Evolutionary conservation across 2,113 vertebrate species (phyloP), one percentile per base, ranked within the genome.

Genomic region (Toxostoma redivivum): DNA sequence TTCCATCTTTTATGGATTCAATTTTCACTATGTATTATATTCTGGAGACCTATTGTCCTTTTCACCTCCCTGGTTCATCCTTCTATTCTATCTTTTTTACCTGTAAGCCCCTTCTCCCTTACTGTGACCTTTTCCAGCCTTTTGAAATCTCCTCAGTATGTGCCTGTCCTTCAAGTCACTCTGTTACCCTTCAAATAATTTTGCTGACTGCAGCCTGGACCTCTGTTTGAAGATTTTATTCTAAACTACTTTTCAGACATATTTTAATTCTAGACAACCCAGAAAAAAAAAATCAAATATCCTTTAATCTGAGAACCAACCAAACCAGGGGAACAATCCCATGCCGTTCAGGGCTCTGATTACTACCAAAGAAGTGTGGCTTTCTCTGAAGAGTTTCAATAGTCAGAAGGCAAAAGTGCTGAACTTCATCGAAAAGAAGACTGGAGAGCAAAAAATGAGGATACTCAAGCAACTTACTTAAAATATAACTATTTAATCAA

Each of bases 1-100:
- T 94, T 96, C 91, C 81, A 92, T 88, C 94, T 91, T 88, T 94
- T 92, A 90, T 50, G 45, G 79, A 95, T 94, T 96, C 89, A 86
- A 18, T 90, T 92, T 88, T 88, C 82, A 66, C 42, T 72, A 37
- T 62, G 48, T 76, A 82, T 95, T 91, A 47, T 73, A 95, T 95
- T 95, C 95, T 67, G 51, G 57, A 94, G 94, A 92, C 79, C 76
- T 93, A 95, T 95, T 94, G 86, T 94, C 90, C 90, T 93, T 77
- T 94, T 95, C 81, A 95, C 93, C 81, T 94, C 45, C 53, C 73
- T 31, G 13, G 61, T 94, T 96, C 92, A 87, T 81, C 71, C 60
- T 82, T 92, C 64, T 93, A 45, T 93, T 96, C 81, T 90, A 23
- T 58, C 73, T 65, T 81, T 84, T 94, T 84, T 47, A 78, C 77